Percentiles rank a stretch among this genome's conserved stretches.
These are phyloP conservation scores for Cancer borealis DNA, from an alignment of 2,888 invertebrate species.

Conservation along the genomic window DNA sequence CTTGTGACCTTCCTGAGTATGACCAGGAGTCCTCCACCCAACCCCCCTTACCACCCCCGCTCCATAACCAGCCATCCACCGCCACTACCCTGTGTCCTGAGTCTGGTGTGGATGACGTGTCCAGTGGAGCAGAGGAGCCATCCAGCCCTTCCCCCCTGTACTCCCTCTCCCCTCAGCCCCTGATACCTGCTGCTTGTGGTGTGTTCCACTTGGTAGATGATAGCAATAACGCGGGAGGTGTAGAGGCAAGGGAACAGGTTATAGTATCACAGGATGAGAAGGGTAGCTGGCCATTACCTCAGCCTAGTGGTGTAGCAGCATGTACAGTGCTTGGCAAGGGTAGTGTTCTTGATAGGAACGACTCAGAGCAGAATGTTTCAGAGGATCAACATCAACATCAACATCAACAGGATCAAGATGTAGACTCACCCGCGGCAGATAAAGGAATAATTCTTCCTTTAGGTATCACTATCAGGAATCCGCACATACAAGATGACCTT, in stretches of 20 bases:
- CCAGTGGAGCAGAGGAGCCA: conserved; percentile 48
- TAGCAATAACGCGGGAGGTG: not conserved
- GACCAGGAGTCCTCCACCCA: conserved; percentile 65
- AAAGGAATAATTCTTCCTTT: not conserved
- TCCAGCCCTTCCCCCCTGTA: conserved; percentile 42
- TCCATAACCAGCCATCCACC: conserved; percentile 64
- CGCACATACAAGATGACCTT: not conserved
- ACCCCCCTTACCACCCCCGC: conserved; percentile 55
- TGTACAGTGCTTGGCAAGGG: conserved; percentile 6
- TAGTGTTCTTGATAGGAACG: not conserved
- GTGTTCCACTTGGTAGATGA: conserved; percentile 47
- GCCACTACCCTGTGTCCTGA: conserved; percentile 61
- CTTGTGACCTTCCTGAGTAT: conserved; percentile 72
- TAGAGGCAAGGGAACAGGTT: not conserved
- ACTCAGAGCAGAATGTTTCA: not conserved
- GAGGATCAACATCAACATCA: not conserved
- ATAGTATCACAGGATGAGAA: not conserved
- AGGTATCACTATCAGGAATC: not conserved
- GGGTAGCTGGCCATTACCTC: not conserved
- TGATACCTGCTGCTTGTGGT: conserved; percentile 63
- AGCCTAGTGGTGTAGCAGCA: conserved; percentile 24
- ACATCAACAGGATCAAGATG: not conserved
- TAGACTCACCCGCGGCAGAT: not conserved
- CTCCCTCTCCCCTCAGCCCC: conserved; percentile 57
- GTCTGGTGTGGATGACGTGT: conserved; percentile 56